Percentiles rank a stretch among this genome's conserved stretches.
phyloP scores from a whole-genome alignment of 2,797 vertebrate species.

The Clarias pachynema region DNA sequence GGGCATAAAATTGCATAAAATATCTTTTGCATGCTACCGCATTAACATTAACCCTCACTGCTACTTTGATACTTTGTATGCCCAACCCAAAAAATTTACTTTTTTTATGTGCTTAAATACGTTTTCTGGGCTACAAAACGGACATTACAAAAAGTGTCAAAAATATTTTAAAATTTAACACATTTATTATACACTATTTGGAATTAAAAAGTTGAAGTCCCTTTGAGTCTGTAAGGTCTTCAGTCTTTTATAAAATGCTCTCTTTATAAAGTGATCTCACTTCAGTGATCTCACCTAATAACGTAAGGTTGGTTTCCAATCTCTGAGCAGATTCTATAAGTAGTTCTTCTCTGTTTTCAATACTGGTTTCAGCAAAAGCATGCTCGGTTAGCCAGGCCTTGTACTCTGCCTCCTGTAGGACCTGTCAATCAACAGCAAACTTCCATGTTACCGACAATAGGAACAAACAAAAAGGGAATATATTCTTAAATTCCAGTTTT shows the following conservation, averaged over 20 bases:
- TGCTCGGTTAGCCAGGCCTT: conserved; percentile 84
- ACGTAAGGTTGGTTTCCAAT: conserved; percentile 86
- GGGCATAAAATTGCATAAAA: neutral
- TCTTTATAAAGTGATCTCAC: neutral
- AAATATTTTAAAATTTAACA: neutral
- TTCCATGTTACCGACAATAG: conserved; percentile 9
- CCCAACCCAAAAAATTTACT: too few species aligned
- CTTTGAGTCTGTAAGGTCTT: neutral
- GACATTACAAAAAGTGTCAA: neutral
- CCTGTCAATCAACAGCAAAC: conserved; percentile 59
- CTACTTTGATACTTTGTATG: too few species aligned
- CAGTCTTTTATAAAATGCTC: neutral
- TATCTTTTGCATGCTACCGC: neutral
- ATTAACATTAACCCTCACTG: neutral
- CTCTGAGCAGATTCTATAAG: conserved; percentile 83
- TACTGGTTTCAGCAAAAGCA: conserved; percentile 88
- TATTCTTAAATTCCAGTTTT: neutral
- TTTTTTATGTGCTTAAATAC: neutral
- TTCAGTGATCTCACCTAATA: conserved; percentile 78
- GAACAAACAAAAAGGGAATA: conserved; percentile 5
- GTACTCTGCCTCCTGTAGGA: conserved; percentile 84
- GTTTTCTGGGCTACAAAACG: neutral
- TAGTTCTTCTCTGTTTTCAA: conserved; percentile 88
- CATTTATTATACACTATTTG: neutral
- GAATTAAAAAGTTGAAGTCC: neutral